phyloP scores from a whole-genome alignment of 2,797 vertebrate species.

The Pangasius krempfi region DNA sequence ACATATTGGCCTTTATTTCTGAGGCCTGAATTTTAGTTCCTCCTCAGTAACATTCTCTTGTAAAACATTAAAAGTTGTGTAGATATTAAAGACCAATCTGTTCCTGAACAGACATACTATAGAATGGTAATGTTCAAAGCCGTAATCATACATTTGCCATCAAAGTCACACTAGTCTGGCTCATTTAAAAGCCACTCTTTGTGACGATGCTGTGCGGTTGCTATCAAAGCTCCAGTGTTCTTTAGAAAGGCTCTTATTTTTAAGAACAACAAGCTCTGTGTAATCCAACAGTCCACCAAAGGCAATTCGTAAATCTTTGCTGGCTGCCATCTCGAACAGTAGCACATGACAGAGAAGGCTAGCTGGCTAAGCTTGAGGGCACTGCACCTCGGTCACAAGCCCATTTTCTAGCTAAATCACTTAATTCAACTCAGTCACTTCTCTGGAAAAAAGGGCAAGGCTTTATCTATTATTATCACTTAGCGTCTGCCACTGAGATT shows the following conservation, averaged over 20 bases:
- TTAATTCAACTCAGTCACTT: conserved; percentile 70
- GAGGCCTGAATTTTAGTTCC: not conserved
- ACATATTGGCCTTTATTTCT: not conserved
- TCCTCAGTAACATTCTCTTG: conserved; percentile 59
- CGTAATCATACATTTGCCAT: conserved; percentile 61
- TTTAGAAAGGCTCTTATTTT: conserved; percentile 45
- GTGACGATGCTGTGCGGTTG: conserved; percentile 40
- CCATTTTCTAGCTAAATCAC: conserved; percentile 68
- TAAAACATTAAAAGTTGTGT: conserved; percentile 66
- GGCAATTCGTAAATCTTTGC: conserved; percentile 39
- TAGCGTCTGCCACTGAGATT: conserved; percentile 28
- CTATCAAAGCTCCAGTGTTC: conserved; percentile 55
- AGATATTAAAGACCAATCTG: conserved; percentile 69
- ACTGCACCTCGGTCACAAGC: conserved; percentile 59
- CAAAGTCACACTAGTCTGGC: conserved; percentile 52
- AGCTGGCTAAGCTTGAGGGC: conserved; percentile 60
- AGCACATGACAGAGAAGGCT: conserved; percentile 25
- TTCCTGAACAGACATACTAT: conserved; percentile 55
- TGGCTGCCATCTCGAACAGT: conserved; percentile 19
- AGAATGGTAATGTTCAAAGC: conserved; percentile 49
- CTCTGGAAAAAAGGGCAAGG: conserved; percentile 60
- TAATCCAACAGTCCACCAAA: conserved; percentile 48
- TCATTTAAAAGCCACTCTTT: conserved; percentile 47
- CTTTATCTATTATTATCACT: conserved; percentile 70
- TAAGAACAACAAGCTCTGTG: conserved; percentile 44